phyloP scores from a whole-genome alignment of 2,113 vertebrate species.

The Pterophyllum scalare region DNA sequence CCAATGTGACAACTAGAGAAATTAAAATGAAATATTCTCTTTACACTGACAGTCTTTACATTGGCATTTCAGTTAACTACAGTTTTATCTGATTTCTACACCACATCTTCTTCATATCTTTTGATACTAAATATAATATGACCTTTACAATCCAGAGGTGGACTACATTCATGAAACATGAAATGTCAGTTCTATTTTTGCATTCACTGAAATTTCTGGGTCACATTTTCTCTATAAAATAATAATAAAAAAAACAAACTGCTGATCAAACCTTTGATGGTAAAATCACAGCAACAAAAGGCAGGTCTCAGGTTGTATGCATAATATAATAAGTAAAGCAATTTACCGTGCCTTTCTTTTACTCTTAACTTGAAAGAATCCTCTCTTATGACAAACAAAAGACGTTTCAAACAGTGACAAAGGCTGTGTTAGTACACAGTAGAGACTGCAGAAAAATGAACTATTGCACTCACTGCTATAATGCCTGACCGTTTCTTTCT shows the following conservation, averaged over 20 bases:
- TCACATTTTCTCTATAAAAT: background rate
- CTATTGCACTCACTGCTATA: background rate
- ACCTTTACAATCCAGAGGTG: background rate
- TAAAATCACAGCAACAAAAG: constrained; percentile 23
- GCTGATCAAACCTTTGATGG: constrained; percentile 20
- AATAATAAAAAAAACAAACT: background rate
- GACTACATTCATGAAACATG: constrained; percentile 1
- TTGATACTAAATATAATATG: constrained; percentile 7
- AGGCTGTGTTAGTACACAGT: background rate
- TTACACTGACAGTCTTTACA: background rate
- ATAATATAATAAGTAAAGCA: background rate
- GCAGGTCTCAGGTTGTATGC: background rate
- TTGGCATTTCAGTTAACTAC: background rate
- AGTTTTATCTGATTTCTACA: background rate
- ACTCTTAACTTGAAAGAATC: background rate
- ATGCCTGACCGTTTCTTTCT: background rate
- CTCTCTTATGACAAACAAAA: background rate
- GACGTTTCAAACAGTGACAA: constrained; percentile 8
- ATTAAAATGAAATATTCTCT: constrained; percentile 1
- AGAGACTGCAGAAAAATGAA: background rate
- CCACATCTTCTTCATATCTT: background rate
- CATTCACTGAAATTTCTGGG: constrained; percentile 18
- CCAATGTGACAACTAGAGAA: constrained; percentile 90
- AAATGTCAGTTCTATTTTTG: constrained; percentile 33
- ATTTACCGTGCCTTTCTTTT: background rate